Base-by-base conservation (phyloP, 1,140 invertebrate species). In the Zaprionus africanus region DNA sequence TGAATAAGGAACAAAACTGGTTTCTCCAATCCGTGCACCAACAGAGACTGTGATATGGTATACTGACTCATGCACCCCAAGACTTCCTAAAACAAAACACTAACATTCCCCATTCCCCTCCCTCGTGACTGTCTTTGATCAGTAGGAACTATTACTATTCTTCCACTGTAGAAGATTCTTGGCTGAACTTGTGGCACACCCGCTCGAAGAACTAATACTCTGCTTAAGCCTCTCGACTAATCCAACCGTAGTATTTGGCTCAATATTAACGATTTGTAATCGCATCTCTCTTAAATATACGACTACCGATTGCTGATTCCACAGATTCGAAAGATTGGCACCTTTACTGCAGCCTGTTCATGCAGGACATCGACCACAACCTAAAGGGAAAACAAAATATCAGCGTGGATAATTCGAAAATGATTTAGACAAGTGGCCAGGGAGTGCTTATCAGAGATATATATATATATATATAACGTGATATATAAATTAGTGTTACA, bases 301-400 rank as follows among this genome's bases (percentile, higher is more conserved):
- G 17, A 34, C 66, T 49, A 58, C 60, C 60, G 69, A 77, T 79
- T 86, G 68, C 77, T 82, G 72, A 86, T 76, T 63, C 83, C 78
- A 81, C 83, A 87, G 83, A 87, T 87, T 83, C 84, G n/a, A 88
- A 81, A 88, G 83, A 87, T 87, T 87, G 83, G 83, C 83, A 80
- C 49, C 51, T 64, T 69, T 87, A 87, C 73, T 80, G 81, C 80
- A 78, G 84, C 54, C 56, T 87, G 58, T 87, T 70, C 67, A 53
- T 83, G 70, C 83, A 83, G 80, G 77, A 86, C 34, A 63, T 51
- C 46, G 46, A 49, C 36, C 61, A 82, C 72, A 58, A 9, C 41
- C n/a, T 46, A 9, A 46, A 66, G 59, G 79, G 63, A 34, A 62
- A 71, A 3, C 41, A 9, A 76, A 61, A 22, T 38, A 22, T 72